Evolutionary conservation across 2,797 vertebrate species (phyloP), one percentile per base, ranked within the genome.

Genomic region (Lophotriccus pileatus): DNA sequence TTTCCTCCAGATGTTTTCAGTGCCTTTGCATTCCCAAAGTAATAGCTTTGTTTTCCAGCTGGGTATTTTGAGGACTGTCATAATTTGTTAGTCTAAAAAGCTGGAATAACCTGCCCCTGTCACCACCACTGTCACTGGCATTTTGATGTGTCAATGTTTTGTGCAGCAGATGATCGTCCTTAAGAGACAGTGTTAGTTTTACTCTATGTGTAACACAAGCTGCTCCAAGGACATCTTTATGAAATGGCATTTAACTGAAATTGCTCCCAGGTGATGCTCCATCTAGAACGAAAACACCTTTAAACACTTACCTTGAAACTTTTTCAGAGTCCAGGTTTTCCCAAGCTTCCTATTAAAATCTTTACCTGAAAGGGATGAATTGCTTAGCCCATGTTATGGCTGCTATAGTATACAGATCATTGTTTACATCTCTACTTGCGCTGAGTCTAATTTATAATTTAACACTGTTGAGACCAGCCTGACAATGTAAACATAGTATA

Each of bases 301-400:
- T 93, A 96, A 97, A 92, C 85, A 78, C 89, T 96, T 97, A 87
- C 68, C 97, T 95, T 92, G 32, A 96, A 97, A 97, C 73, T 97
- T 95, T 96, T 97, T 93, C 94, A 92, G 95, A 96, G 66, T 63
- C 73, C 88, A 81, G 63, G 47, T 89, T 96, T 94, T 90, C 94
- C 87, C 90, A 95, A 87, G 83, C 49, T 90, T 94, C 91, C 85
- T 87, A 88, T 94, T 94, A 91, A 96, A 94, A 81, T 79, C 93
- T 79, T 86, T 94, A 93, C 85, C 95, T 94, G 92, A 90, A 84
- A 82, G 60, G 81, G 22, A 88, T 84, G 83, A 91, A 95, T 94
- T 69, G 41, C 60, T 62, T 39, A 84, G 41, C 43, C 24, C 15
- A 2, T 72, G 49, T 77, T 87, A 91, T 93, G 80, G 47, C 83